Evolutionary conservation across 1,140 invertebrate genomes (phyloP), one percentile per base, ranked within the genome.

Genomic region (Bombus vancouverensis): DNA sequence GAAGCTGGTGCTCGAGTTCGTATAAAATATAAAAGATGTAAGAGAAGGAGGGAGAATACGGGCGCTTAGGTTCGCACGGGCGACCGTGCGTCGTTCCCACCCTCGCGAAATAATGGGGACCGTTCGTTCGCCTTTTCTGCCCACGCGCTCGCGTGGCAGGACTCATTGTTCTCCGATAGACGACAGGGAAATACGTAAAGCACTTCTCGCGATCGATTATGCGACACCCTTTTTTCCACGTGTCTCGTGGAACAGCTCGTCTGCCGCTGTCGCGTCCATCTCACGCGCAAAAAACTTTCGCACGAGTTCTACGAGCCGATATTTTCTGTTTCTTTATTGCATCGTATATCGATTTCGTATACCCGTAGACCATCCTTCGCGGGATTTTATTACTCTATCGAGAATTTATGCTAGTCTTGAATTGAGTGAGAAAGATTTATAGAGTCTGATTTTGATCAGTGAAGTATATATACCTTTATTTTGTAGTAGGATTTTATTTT

Each of bases 141-240:
- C 86, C 81, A 90, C 88, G 81, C 85, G 82, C 79, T 75, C 79
- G 82, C 82, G 68, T 85, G 86, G 78, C 86, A 62, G 78, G 82
- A 74, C 81, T 90, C 83, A 88, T 90, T 90, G 89, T 90, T 90
- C 88, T 73, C 83, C 76, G 88, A 90, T 85, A 90, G 88, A 81
- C 81, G 88, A 88, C 85, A 75, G 72, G 81, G 73, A 77, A 81
- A 83, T 44, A 89, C 88, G 75, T 77, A 81, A 89, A 81, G 72
- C 89, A 79, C 78, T 81, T 86, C 87, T 72, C 68, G 66, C 78
- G 65, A 90, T 90, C 86, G 89, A 90, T 90, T 85, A 85, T 72
- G 74, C 66, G 71, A 47, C 72, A 42, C 80, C 78, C 84, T 57
- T 74, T 79, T 34, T 37, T 79, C 42, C 70, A 83, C 84, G 71